These are phyloP conservation scores for Percopsis transmontana DNA, from an alignment of 2,113 vertebrate species.

Conservation along the genomic window DNA sequence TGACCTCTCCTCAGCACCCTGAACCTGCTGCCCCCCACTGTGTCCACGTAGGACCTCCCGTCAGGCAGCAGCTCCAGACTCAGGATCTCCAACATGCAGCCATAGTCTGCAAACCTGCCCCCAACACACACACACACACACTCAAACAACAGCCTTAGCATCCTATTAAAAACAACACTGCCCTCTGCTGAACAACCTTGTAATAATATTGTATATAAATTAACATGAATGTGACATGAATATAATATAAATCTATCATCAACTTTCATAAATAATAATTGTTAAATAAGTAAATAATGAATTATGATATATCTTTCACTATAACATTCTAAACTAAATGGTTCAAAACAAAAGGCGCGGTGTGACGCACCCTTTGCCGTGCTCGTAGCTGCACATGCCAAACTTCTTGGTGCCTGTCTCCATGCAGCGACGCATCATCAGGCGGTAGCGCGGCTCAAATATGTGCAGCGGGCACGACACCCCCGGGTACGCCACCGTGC, in stretches of 20 bases:
- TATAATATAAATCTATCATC: not conserved
- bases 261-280: not conserved
- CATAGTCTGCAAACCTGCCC: conserved; percentile 86
- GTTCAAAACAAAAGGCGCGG: not conserved
- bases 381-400: conserved; percentile 90
- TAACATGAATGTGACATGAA: too few species aligned
- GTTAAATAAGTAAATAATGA: not conserved
- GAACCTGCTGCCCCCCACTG: conserved; percentile 82
- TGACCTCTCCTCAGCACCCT: conserved; percentile 82
- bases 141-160: not conserved
- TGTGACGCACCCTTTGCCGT: conserved; percentile 82
- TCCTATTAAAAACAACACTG: too few species aligned
- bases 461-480: conserved; percentile 86
- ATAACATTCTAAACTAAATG: not conserved
- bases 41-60: conserved; percentile 85
- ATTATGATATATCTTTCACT: not conserved
- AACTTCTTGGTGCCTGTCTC: conserved; percentile 89
- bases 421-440: conserved; percentile 92
- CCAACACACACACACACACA: not conserved
- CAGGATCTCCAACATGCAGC: conserved; percentile 87
- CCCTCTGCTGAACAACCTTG: too few species aligned
- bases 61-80: conserved; percentile 81
- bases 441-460: conserved; percentile 89
- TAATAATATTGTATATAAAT: too few species aligned
- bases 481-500: conserved; percentile 88